phyloP scores from a whole-genome alignment of 2,113 vertebrate genomes.

The Muntiacus muntjak region DNA sequence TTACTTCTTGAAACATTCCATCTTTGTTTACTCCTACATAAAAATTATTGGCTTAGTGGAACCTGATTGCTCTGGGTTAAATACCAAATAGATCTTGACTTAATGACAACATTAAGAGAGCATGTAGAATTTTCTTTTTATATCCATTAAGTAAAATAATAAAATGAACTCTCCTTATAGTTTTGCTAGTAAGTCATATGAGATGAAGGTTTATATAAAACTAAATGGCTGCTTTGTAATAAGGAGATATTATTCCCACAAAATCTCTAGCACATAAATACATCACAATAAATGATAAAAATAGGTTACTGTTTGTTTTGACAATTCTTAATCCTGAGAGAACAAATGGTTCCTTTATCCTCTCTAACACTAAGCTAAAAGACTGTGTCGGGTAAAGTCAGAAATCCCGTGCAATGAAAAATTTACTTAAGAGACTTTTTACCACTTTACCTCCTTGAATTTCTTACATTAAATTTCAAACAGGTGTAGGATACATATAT shows the following conservation, averaged over 20 bases:
- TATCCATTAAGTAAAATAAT: conserved; percentile 41
- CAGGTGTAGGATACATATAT: not conserved
- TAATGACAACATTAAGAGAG: conserved; percentile 7
- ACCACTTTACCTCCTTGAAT: not conserved
- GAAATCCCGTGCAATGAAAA: not conserved
- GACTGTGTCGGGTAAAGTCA: not conserved
- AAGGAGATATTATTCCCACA: conserved; percentile 47
- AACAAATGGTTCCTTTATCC: conserved; percentile 61
- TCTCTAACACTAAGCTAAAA: conserved; percentile 17
- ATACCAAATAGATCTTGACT: conserved; percentile 7
- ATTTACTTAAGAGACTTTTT: not conserved
- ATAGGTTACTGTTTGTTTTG: conserved; percentile 50
- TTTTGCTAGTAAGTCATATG: conserved; percentile 32
- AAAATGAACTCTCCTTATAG: conserved; percentile 24
- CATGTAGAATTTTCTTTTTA: conserved; percentile 36
- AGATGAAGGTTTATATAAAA: conserved; percentile 59
- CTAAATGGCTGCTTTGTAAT: conserved; percentile 19
- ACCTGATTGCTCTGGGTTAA: not conserved
- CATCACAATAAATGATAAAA: conserved; percentile 60
- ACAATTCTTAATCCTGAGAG: conserved; percentile 60
- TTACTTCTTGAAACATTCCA: conserved; percentile 11
- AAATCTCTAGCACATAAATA: conserved; percentile 59
- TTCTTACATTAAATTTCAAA: not conserved
- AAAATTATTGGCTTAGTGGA: conserved; percentile 19
- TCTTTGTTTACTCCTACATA: conserved; percentile 24